Evolutionary conservation across 2,888 invertebrate genomes (phyloP).

Genomic region (Drosophila borborema): DNA sequence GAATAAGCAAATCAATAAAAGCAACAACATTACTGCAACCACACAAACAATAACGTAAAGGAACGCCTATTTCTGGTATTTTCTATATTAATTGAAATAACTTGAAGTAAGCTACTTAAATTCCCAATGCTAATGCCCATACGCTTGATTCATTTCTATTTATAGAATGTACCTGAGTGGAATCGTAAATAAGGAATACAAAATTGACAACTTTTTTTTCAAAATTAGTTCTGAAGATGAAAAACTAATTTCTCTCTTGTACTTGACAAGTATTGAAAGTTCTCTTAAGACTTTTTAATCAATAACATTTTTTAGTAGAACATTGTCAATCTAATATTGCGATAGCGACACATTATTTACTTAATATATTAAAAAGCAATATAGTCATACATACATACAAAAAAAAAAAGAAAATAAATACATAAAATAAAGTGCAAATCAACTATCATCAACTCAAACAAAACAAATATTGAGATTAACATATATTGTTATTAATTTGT

Average conservation of each 20-base stretch:
- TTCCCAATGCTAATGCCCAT: not conserved
- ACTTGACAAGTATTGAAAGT: not conserved
- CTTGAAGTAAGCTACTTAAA: not conserved
- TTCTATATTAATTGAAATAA: constrained; percentile 8
- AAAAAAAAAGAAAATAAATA: too few relatives aligned
- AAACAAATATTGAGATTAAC: too few relatives aligned
- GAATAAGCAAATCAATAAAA: constrained; percentile 39
- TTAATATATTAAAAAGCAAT: too few relatives aligned
- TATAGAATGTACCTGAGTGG: not conserved
- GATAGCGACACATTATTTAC: too few relatives aligned
- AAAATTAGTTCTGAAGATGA: too few relatives aligned
- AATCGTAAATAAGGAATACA: not conserved
- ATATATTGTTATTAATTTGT: too few relatives aligned
- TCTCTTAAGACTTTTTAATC: too few relatives aligned
- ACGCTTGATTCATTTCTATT: constrained; percentile 4
- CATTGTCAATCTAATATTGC: too few relatives aligned
- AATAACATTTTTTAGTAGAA: too few relatives aligned
- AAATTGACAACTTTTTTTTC: not conserved
- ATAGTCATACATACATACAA: too few relatives aligned
- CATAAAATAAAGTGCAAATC: too few relatives aligned
- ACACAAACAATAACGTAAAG: not conserved
- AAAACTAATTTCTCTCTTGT: not conserved
- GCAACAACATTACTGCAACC: not conserved
- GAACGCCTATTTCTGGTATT: constrained; percentile 2
- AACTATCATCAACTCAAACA: too few relatives aligned